Evolutionary conservation across 2,797 vertebrate species (phyloP).

Genomic region (Loriculus beryllinus): DNA sequence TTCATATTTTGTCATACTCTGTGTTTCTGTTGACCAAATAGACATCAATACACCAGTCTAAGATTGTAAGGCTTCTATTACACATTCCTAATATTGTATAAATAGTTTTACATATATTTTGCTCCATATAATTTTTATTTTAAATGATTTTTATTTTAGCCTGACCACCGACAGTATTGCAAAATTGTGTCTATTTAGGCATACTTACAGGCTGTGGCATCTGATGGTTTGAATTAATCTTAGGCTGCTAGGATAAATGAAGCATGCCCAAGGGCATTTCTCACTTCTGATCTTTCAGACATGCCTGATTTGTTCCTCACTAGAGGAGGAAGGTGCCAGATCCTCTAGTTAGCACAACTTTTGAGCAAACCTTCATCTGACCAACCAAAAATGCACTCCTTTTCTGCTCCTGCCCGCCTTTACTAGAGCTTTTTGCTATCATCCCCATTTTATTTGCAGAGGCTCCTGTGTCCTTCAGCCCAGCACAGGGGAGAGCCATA

Average conservation of each 20-base stretch:
- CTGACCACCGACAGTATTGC: background rate
- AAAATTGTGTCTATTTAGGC: background rate
- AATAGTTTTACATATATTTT: background rate
- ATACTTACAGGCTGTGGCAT: background rate
- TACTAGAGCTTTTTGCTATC: background rate
- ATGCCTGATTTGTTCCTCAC: background rate
- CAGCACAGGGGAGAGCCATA: background rate
- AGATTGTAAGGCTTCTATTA: background rate
- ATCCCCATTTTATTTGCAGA: background rate
- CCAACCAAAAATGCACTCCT: background rate
- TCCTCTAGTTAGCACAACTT: background rate
- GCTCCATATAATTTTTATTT: background rate
- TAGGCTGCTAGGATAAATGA: background rate
- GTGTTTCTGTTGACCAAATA: background rate
- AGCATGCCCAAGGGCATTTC: background rate
- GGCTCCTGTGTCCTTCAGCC: background rate
- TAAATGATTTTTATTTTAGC: background rate
- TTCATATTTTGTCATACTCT: background rate
- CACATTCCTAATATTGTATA: background rate
- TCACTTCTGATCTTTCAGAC: background rate
- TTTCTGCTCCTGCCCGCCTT: background rate
- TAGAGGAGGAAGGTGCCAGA: background rate
- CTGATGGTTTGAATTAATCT: conserved; percentile 6
- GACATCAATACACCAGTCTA: background rate
- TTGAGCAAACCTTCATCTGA: background rate